phyloP scores from a whole-genome alignment of 2,797 vertebrate genomes.

The Hemitrygon akajei region DNA sequence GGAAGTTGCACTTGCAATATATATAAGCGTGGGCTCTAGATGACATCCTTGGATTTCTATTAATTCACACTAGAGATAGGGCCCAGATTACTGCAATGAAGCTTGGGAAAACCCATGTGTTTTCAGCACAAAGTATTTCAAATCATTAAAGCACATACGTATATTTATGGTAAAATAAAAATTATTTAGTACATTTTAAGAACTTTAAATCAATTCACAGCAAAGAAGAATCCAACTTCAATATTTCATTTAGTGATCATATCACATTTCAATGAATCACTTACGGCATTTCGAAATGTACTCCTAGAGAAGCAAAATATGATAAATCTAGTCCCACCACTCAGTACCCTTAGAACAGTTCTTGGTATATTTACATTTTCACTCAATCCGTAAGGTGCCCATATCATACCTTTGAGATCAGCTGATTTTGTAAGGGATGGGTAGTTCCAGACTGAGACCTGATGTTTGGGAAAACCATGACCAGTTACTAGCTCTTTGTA shows the following conservation, averaged over 20 bases:
- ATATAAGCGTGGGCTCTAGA: not conserved
- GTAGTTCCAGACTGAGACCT: constrained; percentile 55
- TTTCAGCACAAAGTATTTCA: not conserved
- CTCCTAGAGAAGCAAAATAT: not conserved
- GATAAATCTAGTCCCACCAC: not conserved
- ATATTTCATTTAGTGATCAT: not conserved
- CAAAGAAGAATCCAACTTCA: not conserved
- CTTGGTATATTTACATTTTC: too few species aligned
- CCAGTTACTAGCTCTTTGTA: constrained; percentile 56
- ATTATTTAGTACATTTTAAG: not conserved
- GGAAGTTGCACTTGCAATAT: not conserved
- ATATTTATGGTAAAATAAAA: not conserved
- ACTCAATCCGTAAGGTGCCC: not conserved
- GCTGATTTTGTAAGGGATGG: constrained; percentile 47
- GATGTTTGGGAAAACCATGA: constrained; percentile 60
- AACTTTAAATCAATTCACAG: not conserved
- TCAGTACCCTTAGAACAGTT: too few species aligned
- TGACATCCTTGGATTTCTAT: not conserved
- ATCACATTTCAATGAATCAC: not conserved
- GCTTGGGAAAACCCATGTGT: not conserved
- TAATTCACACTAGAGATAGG: not conserved
- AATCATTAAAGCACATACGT: not conserved
- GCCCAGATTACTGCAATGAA: not conserved
- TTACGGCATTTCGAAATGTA: not conserved
- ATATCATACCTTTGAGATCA: constrained; percentile 54